These are phyloP conservation scores for Rhagium mordax DNA, from an alignment of 2,888 invertebrate species.

Conservation along the genomic window DNA sequence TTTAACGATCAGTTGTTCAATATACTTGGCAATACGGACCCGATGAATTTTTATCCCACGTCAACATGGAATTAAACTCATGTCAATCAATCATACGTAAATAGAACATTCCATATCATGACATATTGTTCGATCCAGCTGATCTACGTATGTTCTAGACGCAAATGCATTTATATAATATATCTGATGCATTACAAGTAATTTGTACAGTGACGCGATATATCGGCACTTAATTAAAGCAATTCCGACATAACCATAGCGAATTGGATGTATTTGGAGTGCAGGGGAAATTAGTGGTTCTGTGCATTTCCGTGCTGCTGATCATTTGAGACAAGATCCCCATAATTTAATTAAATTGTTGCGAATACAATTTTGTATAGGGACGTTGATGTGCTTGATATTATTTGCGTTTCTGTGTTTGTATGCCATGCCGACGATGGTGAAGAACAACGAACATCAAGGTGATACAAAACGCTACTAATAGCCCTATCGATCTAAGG, in stretches of 20 bases:
- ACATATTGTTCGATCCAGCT: not conserved
- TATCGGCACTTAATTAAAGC: slow-evolving; percentile 33
- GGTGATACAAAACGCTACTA: too few relatives aligned
- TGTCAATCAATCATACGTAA: not conserved
- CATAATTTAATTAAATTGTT: slow-evolving; percentile 5
- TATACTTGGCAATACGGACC: too few relatives aligned
- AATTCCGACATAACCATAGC: slow-evolving; percentile 24
- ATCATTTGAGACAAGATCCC: slow-evolving; percentile 14
- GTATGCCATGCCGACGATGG: too few relatives aligned
- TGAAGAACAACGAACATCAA: too few relatives aligned
- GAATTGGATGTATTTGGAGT: slow-evolving; percentile 16
- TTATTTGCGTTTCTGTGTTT: too few relatives aligned
- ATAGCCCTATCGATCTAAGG: too few relatives aligned
- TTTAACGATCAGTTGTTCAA: too few relatives aligned
- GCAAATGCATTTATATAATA: not conserved
- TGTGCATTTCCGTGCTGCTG: slow-evolving; percentile 5
- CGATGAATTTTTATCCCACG: too few relatives aligned
- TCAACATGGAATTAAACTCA: too few relatives aligned
- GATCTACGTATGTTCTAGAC: not conserved
- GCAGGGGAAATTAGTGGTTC: slow-evolving; percentile 14
- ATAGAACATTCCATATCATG: not conserved
- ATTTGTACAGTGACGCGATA: slow-evolving; percentile 30
- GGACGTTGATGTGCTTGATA: too few relatives aligned
- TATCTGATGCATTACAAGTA: slow-evolving; percentile 31
- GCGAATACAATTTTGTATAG: not conserved